phyloP scores from a whole-genome alignment of 2,888 invertebrate species.

The Caenorhabditis afra region DNA sequence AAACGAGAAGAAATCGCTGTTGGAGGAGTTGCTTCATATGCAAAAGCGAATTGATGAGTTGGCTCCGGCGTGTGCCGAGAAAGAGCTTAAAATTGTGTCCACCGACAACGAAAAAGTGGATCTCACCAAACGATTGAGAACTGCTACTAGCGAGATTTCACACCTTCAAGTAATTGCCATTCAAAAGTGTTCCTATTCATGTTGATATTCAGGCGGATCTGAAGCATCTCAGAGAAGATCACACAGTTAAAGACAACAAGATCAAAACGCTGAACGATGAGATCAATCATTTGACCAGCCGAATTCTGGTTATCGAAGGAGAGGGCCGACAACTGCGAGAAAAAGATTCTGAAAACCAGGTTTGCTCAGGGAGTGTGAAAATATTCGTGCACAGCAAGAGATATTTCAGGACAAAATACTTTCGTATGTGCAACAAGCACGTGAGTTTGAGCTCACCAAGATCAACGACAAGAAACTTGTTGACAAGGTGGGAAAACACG shows the following conservation, averaged over 20 bases:
- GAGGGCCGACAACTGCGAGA: conserved; percentile 19
- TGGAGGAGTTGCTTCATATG: conserved; percentile 69
- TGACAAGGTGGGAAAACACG: conserved; percentile 41
- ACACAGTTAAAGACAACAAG: conserved; percentile 30
- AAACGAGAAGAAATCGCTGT: conserved; percentile 62
- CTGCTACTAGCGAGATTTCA: conserved; percentile 47
- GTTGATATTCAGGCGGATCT: conserved; percentile 35
- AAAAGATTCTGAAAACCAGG: conserved; percentile 37
- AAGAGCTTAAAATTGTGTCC: conserved; percentile 62
- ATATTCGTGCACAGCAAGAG: not conserved
- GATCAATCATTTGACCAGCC: conserved; percentile 21
- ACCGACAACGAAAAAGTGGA: conserved; percentile 56
- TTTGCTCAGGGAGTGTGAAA: not conserved
- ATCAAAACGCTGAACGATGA: conserved; percentile 38
- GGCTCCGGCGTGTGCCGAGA: conserved; percentile 69
- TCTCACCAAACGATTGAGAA: conserved; percentile 34
- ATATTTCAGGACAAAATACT: conserved; percentile 36
- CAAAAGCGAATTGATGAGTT: conserved; percentile 70
- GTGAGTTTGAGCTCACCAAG: conserved; percentile 51
- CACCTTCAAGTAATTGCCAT: conserved; percentile 33
- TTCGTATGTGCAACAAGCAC: conserved; percentile 23
- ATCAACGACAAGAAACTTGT: conserved; percentile 51
- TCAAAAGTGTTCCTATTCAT: not conserved
- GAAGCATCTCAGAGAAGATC: conserved; percentile 41
- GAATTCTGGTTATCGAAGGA: conserved; percentile 21